phyloP scores from a whole-genome alignment of 2,797 vertebrate genomes.

The Florisuga fusca region DNA sequence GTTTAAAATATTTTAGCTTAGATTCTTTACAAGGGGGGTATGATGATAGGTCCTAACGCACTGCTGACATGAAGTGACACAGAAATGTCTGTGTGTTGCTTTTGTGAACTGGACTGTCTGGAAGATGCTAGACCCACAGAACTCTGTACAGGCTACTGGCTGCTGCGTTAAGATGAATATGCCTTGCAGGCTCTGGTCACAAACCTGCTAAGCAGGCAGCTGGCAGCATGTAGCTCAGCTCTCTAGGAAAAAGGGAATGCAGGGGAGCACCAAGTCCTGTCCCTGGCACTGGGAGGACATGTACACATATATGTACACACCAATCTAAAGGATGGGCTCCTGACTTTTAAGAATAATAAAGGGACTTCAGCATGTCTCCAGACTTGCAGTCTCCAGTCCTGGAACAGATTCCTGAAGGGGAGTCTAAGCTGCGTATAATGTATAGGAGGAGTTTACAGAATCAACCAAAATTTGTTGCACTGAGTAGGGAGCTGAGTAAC shows the following conservation, averaged over 20 bases:
- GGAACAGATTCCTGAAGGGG: neutral
- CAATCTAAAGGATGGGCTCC: neutral
- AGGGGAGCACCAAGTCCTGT: neutral
- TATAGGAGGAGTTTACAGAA: neutral
- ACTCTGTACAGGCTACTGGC: neutral
- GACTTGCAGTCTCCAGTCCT: neutral
- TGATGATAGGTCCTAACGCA: neutral
- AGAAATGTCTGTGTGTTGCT: neutral
- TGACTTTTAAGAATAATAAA: neutral
- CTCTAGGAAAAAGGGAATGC: neutral
- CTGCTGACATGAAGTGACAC: neutral
- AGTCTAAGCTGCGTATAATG: rapidly evolving
- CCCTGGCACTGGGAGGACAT: rapidly evolving
- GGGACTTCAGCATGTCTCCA: neutral
- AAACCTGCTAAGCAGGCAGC: neutral
- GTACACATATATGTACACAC: neutral
- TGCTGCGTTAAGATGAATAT: neutral
- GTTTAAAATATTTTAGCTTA: neutral
- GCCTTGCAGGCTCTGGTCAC: neutral
- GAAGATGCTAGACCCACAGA: neutral
- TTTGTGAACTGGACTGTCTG: neutral
- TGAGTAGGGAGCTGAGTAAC: neutral
- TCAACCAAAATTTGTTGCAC: neutral
- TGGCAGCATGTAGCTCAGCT: neutral
- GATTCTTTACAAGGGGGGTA: neutral